These are phyloP conservation scores for Myanophis thanlyinensis DNA, from an alignment of 2,113 vertebrate genomes.

Conservation along the genomic window DNA sequence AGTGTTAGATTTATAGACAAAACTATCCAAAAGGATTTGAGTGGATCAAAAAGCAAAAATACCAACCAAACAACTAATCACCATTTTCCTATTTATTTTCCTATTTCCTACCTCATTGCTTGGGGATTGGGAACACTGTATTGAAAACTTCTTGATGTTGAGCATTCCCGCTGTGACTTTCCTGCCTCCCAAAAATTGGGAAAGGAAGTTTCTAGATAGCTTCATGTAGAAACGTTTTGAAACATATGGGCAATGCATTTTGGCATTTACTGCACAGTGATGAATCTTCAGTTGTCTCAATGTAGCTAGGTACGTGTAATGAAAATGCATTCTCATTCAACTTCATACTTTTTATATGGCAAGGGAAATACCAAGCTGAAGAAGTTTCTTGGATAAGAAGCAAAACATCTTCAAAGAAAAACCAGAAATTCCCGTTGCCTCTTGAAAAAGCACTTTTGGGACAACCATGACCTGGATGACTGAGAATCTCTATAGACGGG, in stretches of 20 bases:
- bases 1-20: neutral
- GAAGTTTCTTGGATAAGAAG: no score
- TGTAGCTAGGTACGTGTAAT: neutral
- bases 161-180: neutral
- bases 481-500: no score
- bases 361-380: neutral
- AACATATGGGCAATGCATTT: neutral
- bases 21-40: neutral
- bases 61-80: neutral
- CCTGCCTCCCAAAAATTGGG: neutral
- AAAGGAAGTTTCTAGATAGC: neutral
- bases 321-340: neutral
- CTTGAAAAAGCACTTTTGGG: no score
- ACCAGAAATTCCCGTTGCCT: no score
- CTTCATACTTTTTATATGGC: neutral
- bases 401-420: no score
- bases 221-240: neutral
- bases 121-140: neutral
- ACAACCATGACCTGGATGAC: no score
- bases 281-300: neutral
- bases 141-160: neutral
- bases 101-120: neutral
- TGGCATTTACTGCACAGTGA: neutral
- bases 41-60: neutral
- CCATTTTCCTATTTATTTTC: neutral